A percentile compares a stretch with the other conserved stretches of the same genome.
These are phyloP conservation scores for Drosophila aff. DNA, from an alignment of 1,140 invertebrate genomes.

Conservation along the genomic window DNA sequence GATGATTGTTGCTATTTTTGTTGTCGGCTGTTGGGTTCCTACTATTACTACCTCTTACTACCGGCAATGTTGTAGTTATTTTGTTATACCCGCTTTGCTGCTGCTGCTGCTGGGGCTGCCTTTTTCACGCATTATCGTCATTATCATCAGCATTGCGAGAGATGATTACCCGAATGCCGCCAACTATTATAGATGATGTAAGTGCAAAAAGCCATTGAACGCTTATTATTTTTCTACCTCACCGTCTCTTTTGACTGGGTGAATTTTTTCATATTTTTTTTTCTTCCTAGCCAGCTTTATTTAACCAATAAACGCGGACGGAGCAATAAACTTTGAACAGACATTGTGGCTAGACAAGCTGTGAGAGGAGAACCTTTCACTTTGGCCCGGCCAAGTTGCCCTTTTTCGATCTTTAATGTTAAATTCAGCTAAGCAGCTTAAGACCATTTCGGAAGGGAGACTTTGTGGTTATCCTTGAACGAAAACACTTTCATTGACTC, in stretches of 20 bases:
- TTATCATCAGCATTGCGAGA: constrained; percentile 48
- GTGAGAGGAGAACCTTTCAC: constrained; percentile 21
- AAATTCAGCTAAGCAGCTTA: constrained; percentile 53
- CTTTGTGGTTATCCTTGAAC: constrained; percentile 51
- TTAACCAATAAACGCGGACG: constrained; percentile 35
- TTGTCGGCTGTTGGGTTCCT: constrained; percentile 9
- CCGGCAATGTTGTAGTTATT: constrained; percentile 15
- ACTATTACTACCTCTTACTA: constrained; percentile 14
- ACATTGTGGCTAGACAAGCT: constrained; percentile 44
- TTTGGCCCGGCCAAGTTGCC: constrained; percentile 7
- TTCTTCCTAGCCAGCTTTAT: constrained; percentile 16
- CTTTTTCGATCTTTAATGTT: constrained; percentile 44
- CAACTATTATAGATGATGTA: constrained; percentile 62
- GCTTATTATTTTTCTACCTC: constrained; percentile 39
- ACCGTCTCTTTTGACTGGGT: constrained; percentile 3
- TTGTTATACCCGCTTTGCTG: not conserved
- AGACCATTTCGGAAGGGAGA: constrained; percentile 25
- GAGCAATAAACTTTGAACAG: constrained; percentile 52
- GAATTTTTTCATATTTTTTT: not conserved
- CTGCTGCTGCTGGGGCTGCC: constrained; percentile 19
- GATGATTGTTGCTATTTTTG: constrained; percentile 45
- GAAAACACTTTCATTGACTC: constrained; percentile 64
- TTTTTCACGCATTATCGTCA: constrained; percentile 64
- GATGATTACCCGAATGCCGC: constrained; percentile 42
- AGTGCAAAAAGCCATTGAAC: constrained; percentile 67